Evolutionary conservation across 1,140 invertebrate genomes (phyloP), one percentile per base, ranked within the genome.

Genomic region (Mactra quadrangularis): DNA sequence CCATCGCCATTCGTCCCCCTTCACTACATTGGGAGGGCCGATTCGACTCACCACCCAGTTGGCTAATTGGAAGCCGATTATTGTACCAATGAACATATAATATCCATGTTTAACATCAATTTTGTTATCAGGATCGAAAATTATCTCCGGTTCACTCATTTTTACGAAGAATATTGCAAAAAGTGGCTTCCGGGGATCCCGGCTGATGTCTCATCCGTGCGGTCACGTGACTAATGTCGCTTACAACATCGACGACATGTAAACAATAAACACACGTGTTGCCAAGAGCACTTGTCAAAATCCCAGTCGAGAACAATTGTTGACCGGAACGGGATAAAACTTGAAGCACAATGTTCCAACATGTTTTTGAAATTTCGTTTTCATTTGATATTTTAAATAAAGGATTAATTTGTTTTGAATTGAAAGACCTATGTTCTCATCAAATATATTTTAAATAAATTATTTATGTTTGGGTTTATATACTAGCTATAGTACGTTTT

Each of bases 1-100:
- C 88, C 89, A 91, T 71, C 88, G 86, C 89, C 88, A 89, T 38
- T 78, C 77, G 1, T 89, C 88, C 27, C 82, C 84, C 38, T 84
- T 71, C 35, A 84, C 68, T 9, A 38, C 25, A n/a, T 62, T 74
- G 7, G 79, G 79, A 29, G 64, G 64, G 29, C 79, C 79, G 9
- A 82, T 62, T 11, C 11, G 7, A 27, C 31, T 38, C 22, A 82
- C 57, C 2, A 82, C 45, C 2, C 41, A 38, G 53, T 82, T 74
- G 27, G 53, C 9, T 13, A 60, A n/a, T 50, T 35, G 19, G 53
- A 82, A 82, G 4, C 27, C 47, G 3, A 74, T 17, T 27, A 74
- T 74, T 31, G 55, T 82, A 15, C 4, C 41, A 38, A 82, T n/a
- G 25, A 82, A 62, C 41, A 74, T 53, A 19, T 52, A 82, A 53